These are phyloP conservation scores for Pristionchus japonicus DNA, from an alignment of 2,888 invertebrate species.

Conservation along the genomic window DNA sequence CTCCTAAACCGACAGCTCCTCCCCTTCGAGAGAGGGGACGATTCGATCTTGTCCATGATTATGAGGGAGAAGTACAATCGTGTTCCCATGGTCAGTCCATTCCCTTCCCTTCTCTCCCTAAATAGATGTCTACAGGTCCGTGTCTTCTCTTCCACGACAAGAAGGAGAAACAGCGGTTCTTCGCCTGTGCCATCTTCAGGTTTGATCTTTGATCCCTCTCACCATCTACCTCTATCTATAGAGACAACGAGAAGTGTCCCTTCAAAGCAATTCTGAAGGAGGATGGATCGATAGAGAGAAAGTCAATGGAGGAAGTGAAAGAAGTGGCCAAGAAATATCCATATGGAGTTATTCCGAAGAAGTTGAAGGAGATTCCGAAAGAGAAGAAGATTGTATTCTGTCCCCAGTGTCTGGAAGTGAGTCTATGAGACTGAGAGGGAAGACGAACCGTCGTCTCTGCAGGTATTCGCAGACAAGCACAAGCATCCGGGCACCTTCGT, in stretches of 20 bases:
- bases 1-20: slow-evolving; percentile 19
- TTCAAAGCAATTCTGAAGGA: slow-evolving; percentile 47
- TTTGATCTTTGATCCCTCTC: slow-evolving; percentile 33
- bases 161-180: slow-evolving; percentile 52
- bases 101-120: not conserved
- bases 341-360: slow-evolving; percentile 40
- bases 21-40: slow-evolving; percentile 38
- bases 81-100: slow-evolving; percentile 59
- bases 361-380: slow-evolving; percentile 53
- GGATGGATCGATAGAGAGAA: slow-evolving; percentile 1
- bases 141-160: slow-evolving; percentile 66
- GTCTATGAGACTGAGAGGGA: not conserved
- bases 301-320: slow-evolving; percentile 10
- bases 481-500: slow-evolving; percentile 57
- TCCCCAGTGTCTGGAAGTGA: slow-evolving; percentile 54
- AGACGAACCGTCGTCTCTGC: not conserved
- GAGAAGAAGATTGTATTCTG: slow-evolving; percentile 57
- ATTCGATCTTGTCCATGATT: slow-evolving; percentile 50
- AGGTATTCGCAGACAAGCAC: slow-evolving; percentile 59
- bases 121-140: slow-evolving; percentile 58
- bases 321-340: slow-evolving; percentile 30
- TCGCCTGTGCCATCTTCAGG: slow-evolving; percentile 69
- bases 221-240: not conserved
- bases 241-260: slow-evolving; percentile 48
- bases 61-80: slow-evolving; percentile 52